Percentiles rank a stretch among this genome's conserved stretches.
Conservation (phyloP, 2,797 vertebrate species). For the Anas bahamensis region DNA sequence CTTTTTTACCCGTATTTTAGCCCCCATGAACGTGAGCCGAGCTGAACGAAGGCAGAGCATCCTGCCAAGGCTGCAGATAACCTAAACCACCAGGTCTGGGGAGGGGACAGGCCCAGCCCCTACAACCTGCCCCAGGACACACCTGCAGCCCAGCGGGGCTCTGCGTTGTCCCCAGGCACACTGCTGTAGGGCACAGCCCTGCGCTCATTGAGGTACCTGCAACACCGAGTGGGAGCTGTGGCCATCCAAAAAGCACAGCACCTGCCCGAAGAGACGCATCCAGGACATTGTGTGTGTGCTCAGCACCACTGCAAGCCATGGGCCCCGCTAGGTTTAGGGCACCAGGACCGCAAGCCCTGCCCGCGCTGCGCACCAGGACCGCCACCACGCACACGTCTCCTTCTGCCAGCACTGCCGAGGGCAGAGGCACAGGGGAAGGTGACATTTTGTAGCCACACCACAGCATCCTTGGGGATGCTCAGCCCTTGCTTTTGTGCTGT, state of each 20-base stretch:
- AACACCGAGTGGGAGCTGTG: too few relatives aligned
- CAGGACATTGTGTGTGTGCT: too few relatives aligned
- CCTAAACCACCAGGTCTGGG: not conserved
- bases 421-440: too few relatives aligned
- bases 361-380: too few relatives aligned
- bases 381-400: too few relatives aligned
- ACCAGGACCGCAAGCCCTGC: too few relatives aligned
- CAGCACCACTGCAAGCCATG: too few relatives aligned
- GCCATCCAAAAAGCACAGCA: too few relatives aligned
- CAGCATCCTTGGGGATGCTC: not conserved
- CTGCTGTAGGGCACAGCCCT: not conserved
- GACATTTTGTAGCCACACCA: too few relatives aligned
- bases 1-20: not conserved
- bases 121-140: rapidly evolving
- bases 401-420: too few relatives aligned
- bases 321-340: too few relatives aligned
- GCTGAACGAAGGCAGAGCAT: rapidly evolving
- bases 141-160: not conserved
- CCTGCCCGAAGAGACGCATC: too few relatives aligned
- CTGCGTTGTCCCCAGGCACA: rapidly evolving
- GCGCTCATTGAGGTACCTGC: not conserved
- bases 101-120: not conserved
- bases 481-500: rapidly evolving
- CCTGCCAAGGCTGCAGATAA: not conserved
- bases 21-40: not conserved